These are phyloP conservation scores for Pogonocichla stellata DNA, from an alignment of 2,113 vertebrate genomes.

Conservation along the genomic window DNA sequence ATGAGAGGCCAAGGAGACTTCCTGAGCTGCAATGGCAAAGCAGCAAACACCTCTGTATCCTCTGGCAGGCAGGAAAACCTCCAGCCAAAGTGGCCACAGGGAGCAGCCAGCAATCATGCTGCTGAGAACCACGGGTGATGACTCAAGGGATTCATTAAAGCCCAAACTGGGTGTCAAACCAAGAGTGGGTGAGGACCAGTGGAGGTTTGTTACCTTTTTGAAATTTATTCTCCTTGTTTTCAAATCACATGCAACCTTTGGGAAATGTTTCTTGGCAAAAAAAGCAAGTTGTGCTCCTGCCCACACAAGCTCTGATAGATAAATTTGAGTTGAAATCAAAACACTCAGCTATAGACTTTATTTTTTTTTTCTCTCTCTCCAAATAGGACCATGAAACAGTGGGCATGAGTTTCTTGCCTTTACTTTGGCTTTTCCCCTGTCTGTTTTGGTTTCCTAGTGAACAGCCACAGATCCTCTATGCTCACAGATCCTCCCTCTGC, in stretches of 20 bases:
- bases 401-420: constrained; percentile 40
- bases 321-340: constrained; percentile 45
- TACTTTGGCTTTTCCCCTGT: constrained; percentile 16
- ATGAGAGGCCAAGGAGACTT: not conserved
- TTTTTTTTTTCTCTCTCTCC: not conserved
- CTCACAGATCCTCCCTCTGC: too few species aligned
- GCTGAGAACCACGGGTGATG: rapidly evolving
- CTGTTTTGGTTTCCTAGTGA: constrained; percentile 55
- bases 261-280: constrained; percentile 53
- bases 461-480: not conserved
- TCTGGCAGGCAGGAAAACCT: not conserved
- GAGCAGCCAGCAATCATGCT: not conserved
- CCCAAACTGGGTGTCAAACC: not conserved
- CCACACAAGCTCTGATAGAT: constrained; percentile 40
- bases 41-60: not conserved
- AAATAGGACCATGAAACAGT: constrained; percentile 15
- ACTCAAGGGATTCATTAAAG: not conserved
- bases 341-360: not conserved
- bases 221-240: constrained; percentile 58
- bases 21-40: not conserved
- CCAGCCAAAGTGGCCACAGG: not conserved
- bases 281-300: constrained; percentile 1
- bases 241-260: constrained; percentile 20
- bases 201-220: constrained; percentile 26
- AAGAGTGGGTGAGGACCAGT: not conserved